Percentiles rank a stretch among this genome's conserved stretches.
Conservation (phyloP, 2,888 invertebrate genomes). For the Dryadula phaetusa region DNA sequence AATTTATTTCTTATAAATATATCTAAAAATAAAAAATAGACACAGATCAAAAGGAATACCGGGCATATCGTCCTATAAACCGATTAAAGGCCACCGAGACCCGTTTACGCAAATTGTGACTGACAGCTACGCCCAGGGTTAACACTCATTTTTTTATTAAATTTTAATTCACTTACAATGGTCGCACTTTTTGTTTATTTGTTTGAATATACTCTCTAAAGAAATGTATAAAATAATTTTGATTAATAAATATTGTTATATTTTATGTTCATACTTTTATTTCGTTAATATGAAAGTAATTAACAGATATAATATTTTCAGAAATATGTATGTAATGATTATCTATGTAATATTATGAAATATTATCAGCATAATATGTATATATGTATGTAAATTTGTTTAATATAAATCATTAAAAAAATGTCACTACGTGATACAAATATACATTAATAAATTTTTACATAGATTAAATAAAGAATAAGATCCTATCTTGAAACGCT, state of each 20-base stretch:
- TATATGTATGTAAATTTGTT: too few relatives aligned
- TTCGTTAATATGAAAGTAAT: too few relatives aligned
- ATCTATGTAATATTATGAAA: too few relatives aligned
- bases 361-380: too few relatives aligned
- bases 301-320: too few relatives aligned
- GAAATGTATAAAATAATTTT: background rate
- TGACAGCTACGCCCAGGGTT: slow-evolving; percentile 61
- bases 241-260: background rate
- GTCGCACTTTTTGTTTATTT: slow-evolving; percentile 28
- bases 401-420: too few relatives aligned
- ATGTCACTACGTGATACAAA: too few relatives aligned
- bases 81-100: slow-evolving; percentile 68
- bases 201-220: background rate
- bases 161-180: slow-evolving; percentile 41
- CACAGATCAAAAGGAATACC: slow-evolving; percentile 40
- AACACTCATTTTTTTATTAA: slow-evolving; percentile 45
- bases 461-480: background rate
- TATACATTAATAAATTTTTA: background rate
- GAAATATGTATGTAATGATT: too few relatives aligned
- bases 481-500: background rate
- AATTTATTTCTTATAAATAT: slow-evolving; percentile 16
- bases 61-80: slow-evolving; percentile 58
- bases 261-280: background rate
- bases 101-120: slow-evolving; percentile 69
- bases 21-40: slow-evolving; percentile 29